Base-by-base conservation (phyloP, 2,888 invertebrate species). In the Crioceris asparagi region DNA sequence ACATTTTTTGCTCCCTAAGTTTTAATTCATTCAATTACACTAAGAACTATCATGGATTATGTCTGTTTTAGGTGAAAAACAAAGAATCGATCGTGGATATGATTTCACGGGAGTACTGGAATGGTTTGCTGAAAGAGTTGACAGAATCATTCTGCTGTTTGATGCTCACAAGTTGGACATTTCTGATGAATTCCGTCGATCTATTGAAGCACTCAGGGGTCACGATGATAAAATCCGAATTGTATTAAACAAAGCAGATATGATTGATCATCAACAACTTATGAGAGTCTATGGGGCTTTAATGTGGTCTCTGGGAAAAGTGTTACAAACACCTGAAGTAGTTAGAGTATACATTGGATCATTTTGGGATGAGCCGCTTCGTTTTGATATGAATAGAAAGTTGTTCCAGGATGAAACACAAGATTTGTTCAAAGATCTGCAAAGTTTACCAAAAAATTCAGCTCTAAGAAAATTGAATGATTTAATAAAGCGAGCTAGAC, bases 281-380 rank as follows among this genome's bases (percentile, higher is more conserved):
- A 97, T 98, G 96, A 70, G 94, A 44, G 91, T 98, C 2, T 98
- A 98, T 59, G 98, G 98, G 27, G 98, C 97, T 2, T 74, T 98
- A 36, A 98, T 98, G 98, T 98, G 98, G 98, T 96, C 96, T 0
- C 69, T 98, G 23, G 97, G 97, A 17, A 97, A 97, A 68, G 96
- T 96, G 32, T 69, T 98, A 47, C 91, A 93, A 62, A 97, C 96
- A 6, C 97, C 97, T 0, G 98, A 98, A 71, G 97, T 98, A n/a
- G 92, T 94, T 0, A 72, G 97, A 37, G 97, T 98, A 2, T 98
- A 96, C 61, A 94, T 98, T 51, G 97, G 98, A 12, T 92, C 94
- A 3, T 98, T 97, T 68, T 98, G 98, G 98, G 94, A 97, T 65
- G 84, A 94, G 55, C 96, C 96, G 1, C 68, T 98, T 21, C 12